Percentiles rank a stretch among this genome's conserved stretches.
These are phyloP conservation scores for Zosterops lateralis DNA, from an alignment of 2,113 vertebrate genomes.

Conservation along the genomic window DNA sequence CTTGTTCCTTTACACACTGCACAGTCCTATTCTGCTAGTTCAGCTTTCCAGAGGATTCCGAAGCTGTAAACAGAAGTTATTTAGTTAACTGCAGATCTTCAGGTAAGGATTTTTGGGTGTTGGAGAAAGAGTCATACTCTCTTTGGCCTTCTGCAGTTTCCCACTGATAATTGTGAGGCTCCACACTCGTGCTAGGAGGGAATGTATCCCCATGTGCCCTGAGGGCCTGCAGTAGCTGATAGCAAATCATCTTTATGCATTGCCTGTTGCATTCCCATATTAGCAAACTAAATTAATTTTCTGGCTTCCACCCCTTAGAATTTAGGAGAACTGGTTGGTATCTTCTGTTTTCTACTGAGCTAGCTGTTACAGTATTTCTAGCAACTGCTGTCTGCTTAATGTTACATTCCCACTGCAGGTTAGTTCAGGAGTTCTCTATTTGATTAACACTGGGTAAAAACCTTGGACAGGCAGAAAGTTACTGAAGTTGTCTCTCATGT, in stretches of 20 bases:
- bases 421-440: not conserved
- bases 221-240: not conserved
- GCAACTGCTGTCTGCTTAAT: not conserved
- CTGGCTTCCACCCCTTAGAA: not conserved
- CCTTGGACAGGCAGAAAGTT: not conserved
- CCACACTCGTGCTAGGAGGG: rapidly evolving
- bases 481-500: not conserved
- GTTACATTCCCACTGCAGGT: not conserved
- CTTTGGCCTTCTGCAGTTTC: not conserved
- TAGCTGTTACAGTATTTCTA: not conserved
- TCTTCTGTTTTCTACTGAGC: not conserved
- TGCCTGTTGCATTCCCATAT: not conserved
- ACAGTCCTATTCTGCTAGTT: not conserved
- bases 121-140: not conserved
- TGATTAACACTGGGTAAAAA: not conserved
- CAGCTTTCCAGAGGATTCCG: not conserved
- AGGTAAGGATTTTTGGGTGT: not conserved
- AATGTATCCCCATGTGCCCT: not conserved
- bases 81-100: not conserved
- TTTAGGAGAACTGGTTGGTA: not conserved
- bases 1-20: not conserved
- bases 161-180: not conserved
- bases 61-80: not conserved
- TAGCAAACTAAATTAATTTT: not conserved
- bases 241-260: not conserved